Evolutionary conservation across 2,888 invertebrate species (phyloP), one percentile per base, ranked within the genome.

Genomic region (Ellobium chinense): DNA sequence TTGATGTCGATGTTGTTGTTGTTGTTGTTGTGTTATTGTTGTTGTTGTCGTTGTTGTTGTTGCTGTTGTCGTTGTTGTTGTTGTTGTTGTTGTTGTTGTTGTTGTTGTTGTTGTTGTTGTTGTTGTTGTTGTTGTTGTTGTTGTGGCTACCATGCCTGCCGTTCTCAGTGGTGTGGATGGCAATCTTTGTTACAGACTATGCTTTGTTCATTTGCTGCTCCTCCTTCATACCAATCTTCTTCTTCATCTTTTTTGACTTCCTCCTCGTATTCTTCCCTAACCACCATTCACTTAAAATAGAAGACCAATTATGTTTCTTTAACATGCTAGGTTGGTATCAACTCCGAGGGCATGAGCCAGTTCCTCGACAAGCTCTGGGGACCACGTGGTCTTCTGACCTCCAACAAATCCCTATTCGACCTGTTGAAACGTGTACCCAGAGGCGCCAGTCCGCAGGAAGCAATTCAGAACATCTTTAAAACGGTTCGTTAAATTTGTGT

Each of bases 311-410:
- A n/a, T n/a, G n/a, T n/a, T n/a, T n/a, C n/a, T n/a, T n/a, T n/a
- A n/a, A n/a, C n/a, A n/a, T n/a, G 18, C 27, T 36, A 68, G 73
- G 2, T 73, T 56, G 73, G 73, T 31, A 58, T 73, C 27, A 73
- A 73, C 36, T 34, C 73, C 9, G 54, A 46, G 24, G 60, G 54
- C n/a, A 2, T 58, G 9, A 31, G 58, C 27, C 73, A 2, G 9
- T 24, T 73, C 54, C 60, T 73, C 3, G 24, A 29, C 56, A 58
- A 31, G 2, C 31, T 73, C 27, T 73, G 27, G 1, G 73, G 73
- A 7, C 60, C 73, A 18, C 27, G 34, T n/a, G 73, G 73, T 4
- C 31, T 73, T 24, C 24, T 70, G 27, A 46, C 70, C 2, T 2
- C 2, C n/a, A 70, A 46, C 29, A 39, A 70, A 27, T 70, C 70